Percentiles rank a stretch among this genome's conserved stretches.
Conservation (phyloP, 2,888 invertebrate genomes). For the Tricholauxania praeusta region DNA sequence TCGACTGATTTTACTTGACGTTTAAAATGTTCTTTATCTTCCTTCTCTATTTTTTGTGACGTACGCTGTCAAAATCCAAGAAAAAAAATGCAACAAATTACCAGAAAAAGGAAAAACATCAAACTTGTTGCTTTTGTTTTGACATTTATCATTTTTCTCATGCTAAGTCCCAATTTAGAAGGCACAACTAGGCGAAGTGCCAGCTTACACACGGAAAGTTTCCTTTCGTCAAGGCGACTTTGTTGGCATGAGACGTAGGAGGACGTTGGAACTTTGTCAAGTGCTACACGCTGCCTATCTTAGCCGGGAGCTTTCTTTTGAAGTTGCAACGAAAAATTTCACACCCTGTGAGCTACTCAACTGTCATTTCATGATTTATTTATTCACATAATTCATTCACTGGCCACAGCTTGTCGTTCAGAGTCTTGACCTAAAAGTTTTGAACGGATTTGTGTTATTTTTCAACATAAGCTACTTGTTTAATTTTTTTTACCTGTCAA, state of each 20-base stretch:
- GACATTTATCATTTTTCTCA: slow-evolving; percentile 22
- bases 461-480: not conserved
- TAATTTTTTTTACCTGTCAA: slow-evolving; percentile 56
- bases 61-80: not conserved
- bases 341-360: too few species aligned
- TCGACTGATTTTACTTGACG: slow-evolving; percentile 4
- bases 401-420: slow-evolving; percentile 57
- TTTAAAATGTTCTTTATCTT: slow-evolving; percentile 3
- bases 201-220: too few species aligned
- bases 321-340: too few species aligned
- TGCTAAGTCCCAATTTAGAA: not conserved
- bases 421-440: slow-evolving; percentile 54
- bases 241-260: too few species aligned
- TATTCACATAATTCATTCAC: too few species aligned
- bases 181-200: too few species aligned
- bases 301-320: too few species aligned
- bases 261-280: too few species aligned
- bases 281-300: too few species aligned
- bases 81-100: not conserved
- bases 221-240: too few species aligned
- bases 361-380: too few species aligned
- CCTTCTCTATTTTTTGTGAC: not conserved
- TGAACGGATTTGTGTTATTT: not conserved
- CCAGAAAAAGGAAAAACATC: too few species aligned
- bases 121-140: not conserved